Evolutionary conservation across 2,888 invertebrate genomes (phyloP).

Genomic region (Ormyrus labotus): DNA sequence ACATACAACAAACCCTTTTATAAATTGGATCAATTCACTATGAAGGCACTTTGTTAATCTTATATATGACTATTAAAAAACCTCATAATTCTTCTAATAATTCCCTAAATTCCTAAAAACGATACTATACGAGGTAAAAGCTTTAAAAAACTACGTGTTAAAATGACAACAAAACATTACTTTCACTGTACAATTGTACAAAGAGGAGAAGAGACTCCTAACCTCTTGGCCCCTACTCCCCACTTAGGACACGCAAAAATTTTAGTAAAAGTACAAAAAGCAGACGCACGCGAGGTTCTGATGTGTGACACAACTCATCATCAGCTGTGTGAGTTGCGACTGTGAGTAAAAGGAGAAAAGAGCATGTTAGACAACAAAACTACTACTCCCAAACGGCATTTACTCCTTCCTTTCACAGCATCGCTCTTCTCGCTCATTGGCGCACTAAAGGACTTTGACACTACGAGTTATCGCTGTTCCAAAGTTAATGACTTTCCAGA

Average conservation of each 20-base stretch:
- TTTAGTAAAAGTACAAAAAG: slow-evolving; percentile 19
- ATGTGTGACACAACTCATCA: too few species aligned
- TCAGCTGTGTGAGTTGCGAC: too few species aligned
- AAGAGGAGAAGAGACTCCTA: slow-evolving; percentile 27
- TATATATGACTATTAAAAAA: neutral
- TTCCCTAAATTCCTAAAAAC: neutral
- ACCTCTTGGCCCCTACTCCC: slow-evolving; percentile 29
- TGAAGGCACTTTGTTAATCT: slow-evolving; percentile 15
- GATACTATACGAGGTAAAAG: neutral
- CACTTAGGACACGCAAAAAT: neutral
- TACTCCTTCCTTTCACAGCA: too few species aligned
- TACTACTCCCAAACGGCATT: too few species aligned
- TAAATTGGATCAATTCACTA: neutral
- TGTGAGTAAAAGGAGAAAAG: too few species aligned
- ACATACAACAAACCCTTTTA: slow-evolving; percentile 2
- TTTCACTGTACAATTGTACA: slow-evolving; percentile 43
- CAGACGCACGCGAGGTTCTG: too few species aligned
- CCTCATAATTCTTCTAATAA: neutral
- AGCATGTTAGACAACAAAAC: too few species aligned
- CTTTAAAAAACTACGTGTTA: neutral
- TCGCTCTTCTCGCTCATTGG: too few species aligned
- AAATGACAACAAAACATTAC: slow-evolving; percentile 15
- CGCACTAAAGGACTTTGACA: too few species aligned
- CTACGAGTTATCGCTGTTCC: too few species aligned
- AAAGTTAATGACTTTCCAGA: too few species aligned